Conservation (phyloP, 1,140 invertebrate species). For the Pentalonia nigronervosa region DNA sequence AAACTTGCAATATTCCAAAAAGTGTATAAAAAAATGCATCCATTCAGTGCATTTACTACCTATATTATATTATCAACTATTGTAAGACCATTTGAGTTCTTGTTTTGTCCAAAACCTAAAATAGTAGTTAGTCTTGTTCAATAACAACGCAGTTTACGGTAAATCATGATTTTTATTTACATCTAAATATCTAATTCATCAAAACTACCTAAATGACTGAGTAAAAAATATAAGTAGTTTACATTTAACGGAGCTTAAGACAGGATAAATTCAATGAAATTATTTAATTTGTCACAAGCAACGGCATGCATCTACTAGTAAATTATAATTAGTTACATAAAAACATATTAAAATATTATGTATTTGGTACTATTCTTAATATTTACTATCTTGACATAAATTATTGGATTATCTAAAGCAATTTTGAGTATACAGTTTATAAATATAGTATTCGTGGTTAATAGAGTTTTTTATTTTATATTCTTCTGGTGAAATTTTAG, state of each 20-base stretch:
- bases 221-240: no score
- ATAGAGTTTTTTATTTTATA: background rate
- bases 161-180: background rate
- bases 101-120: no score
- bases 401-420: background rate
- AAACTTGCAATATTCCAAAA: no score
- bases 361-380: background rate
- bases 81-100: no score
- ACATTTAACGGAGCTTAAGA: no score
- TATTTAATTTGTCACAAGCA: no score
- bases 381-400: background rate
- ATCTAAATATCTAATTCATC: background rate
- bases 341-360: background rate
- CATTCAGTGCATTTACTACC: no score
- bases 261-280: no score
- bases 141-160: background rate
- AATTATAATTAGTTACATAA: background rate
- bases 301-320: no score
- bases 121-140: background rate
- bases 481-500: background rate
- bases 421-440: background rate
- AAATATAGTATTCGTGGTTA: slow-evolving; percentile 36
- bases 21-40: no score
- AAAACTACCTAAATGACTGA: no score
- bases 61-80: no score